Evolutionary conservation across 2,113 vertebrate genomes (phyloP), one percentile per base, ranked within the genome.

Genomic region (Poicephalus meyeri): DNA sequence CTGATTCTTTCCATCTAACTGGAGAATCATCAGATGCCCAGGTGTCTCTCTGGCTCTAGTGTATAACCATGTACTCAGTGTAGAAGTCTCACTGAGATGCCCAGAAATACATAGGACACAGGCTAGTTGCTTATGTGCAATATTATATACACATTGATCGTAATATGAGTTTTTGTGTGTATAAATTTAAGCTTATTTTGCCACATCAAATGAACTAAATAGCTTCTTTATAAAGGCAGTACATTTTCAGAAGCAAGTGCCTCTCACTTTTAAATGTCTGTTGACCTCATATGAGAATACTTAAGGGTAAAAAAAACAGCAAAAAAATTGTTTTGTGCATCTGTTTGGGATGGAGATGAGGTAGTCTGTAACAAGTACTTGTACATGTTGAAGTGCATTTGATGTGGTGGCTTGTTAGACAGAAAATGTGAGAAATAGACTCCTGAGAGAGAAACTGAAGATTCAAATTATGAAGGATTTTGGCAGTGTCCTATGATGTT

Each of bases 111-210:
- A 7, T 3, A 18, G 6, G 11, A 73, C 16, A 56, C 33, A 24
- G 33, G 31, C 8, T 52, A 33, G 31, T 31, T 83, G 15, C 52
- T 37, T 2, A 47, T 13, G 4, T 64, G 9, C 7, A 50, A 39
- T 76, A 83, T 74, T 42, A 21, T 33, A 13, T 37, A 15, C 0
- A 0, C 15, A 7, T 10, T 53, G 16, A 41, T 10, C 61, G 2
- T 49, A 31, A 37, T 52, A 23, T 37, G 29, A 56, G 42, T 46
- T 87, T 93, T 78, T 70, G 2, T 19, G 19, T 35, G 1, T 33
- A 33, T 25, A 55, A 60, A 64, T 37, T 58, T 79, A 69, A 50
- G 29, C 4, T 16, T n/a, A 7, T 70, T 91, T 76, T 76, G 11
- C 35, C 29, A 25, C 0, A 1, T 63, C 14, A 44, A 52, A 56